These are phyloP conservation scores for Ladona fulva DNA, from an alignment of 1,140 invertebrate genomes.

Conservation along the genomic window DNA sequence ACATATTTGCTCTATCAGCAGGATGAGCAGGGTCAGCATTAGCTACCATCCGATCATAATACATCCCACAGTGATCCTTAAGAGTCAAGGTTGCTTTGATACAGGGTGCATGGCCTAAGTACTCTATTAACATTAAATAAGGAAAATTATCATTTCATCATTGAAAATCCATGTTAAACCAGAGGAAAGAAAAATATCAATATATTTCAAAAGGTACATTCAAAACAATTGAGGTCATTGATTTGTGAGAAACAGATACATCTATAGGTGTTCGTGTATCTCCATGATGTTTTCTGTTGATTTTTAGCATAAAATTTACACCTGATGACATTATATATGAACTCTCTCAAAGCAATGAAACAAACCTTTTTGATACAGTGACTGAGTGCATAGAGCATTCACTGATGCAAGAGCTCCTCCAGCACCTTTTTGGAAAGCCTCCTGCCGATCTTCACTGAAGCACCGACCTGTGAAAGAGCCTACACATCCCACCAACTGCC, in stretches of 20 bases:
- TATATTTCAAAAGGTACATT: too few species aligned
- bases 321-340: too few species aligned
- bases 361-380: slow-evolving; percentile 38
- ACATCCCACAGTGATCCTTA: slow-evolving; percentile 39
- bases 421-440: slow-evolving; percentile 48
- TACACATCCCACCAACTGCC: slow-evolving; percentile 46
- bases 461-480: slow-evolving; percentile 46
- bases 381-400: slow-evolving; percentile 47
- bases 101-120: slow-evolving; percentile 47
- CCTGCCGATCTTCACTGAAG: slow-evolving; percentile 42
- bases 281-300: too few species aligned
- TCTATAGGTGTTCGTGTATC: too few species aligned
- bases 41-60: slow-evolving; percentile 45
- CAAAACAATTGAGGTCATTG: too few species aligned
- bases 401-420: slow-evolving; percentile 47
- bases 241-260: too few species aligned
- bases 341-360: background rate
- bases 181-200: too few species aligned
- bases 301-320: too few species aligned
- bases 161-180: too few species aligned
- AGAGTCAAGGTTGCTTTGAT: slow-evolving; percentile 48
- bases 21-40: slow-evolving; percentile 41
- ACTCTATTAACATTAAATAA: slow-evolving; percentile 37
- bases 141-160: too few species aligned
- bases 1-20: slow-evolving; percentile 40